Base-by-base conservation (phyloP, 2,888 invertebrate genomes). In the Erpobdella octoculata region DNA sequence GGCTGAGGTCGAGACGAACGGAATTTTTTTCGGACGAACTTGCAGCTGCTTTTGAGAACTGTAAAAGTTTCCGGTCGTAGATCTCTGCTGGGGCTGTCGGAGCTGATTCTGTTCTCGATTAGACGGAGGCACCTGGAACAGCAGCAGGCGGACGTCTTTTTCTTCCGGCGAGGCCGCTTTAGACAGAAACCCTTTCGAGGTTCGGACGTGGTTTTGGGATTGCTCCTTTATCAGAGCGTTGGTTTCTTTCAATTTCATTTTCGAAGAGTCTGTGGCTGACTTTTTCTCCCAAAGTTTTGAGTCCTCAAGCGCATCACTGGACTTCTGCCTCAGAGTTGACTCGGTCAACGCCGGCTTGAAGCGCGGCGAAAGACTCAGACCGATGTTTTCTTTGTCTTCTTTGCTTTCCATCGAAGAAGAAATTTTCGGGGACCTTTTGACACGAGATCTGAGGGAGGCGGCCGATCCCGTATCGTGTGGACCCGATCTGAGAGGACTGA, bases 381-480 rank as follows among this genome's bases (percentile, higher is more conserved):
- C 53, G 1, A 53, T 12, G 18, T 53, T 53, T 28, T 53, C 53
- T 53, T 53, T 53, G 18, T 62, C 35, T 35, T 62, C 62, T 35
- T 62, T 62, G 62, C 21, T 21, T 8, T 62, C 62, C 31, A 33
- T 35, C 9, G 62, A 62, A n/a, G 62, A 62, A 6, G 62, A 62
- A 33, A 62, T 35, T 33, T 62, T 62, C 5, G 62, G 62, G 9
- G 62, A 62, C 31, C 62, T 62, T n/a, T 62, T 62, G 31, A 12
- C 31, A 28, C 62, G 21, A 4, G 62, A 62, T 12, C 33, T 62
- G 33, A 31, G 6, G 35, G 62, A 62, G 1, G 33, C 21, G 35
- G 33, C 31, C n/a, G 33, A 33, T 6, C 33, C 33, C 31, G n/a
- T 31, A 18, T 35, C 35, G 35, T 6, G n/a, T 6, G n/a, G n/a